Evolutionary conservation across 2,888 invertebrate species (phyloP).

Genomic region (Eupithecia inturbata): DNA sequence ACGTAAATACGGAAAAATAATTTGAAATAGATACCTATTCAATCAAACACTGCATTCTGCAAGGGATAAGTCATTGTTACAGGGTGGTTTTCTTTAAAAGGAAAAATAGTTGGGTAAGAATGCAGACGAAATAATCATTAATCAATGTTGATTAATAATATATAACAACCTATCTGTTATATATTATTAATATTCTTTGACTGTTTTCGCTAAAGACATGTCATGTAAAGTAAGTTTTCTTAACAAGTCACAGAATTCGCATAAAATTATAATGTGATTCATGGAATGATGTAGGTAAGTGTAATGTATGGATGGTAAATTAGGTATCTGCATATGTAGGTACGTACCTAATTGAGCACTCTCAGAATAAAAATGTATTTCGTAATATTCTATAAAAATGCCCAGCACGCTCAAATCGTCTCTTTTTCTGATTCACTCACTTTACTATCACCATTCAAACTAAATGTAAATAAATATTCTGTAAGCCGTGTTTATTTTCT

Average conservation of each 20-base stretch:
- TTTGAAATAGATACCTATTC: neutral
- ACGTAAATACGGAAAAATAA: too few species aligned
- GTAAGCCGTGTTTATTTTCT: neutral
- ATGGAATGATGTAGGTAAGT: neutral
- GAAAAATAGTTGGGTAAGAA: constrained; percentile 25
- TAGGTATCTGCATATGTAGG: neutral
- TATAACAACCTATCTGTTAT: too few species aligned
- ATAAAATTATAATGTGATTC: neutral
- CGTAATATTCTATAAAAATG: neutral
- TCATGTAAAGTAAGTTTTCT: neutral
- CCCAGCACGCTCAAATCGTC: neutral
- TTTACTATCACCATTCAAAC: neutral
- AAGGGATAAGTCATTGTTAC: constrained; percentile 60
- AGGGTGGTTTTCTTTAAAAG: constrained; percentile 67
- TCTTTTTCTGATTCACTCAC: neutral
- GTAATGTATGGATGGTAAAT: neutral
- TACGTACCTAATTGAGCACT: neutral
- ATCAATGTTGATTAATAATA: too few species aligned
- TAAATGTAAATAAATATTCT: neutral
- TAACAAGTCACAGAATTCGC: neutral
- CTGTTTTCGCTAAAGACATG: too few species aligned
- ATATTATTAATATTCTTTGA: neutral
- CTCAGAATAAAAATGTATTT: neutral
- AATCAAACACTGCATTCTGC: too few species aligned
- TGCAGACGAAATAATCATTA: constrained; percentile 44